phyloP scores from a whole-genome alignment of 1,140 invertebrate species.

The Caerostris darwini region DNA sequence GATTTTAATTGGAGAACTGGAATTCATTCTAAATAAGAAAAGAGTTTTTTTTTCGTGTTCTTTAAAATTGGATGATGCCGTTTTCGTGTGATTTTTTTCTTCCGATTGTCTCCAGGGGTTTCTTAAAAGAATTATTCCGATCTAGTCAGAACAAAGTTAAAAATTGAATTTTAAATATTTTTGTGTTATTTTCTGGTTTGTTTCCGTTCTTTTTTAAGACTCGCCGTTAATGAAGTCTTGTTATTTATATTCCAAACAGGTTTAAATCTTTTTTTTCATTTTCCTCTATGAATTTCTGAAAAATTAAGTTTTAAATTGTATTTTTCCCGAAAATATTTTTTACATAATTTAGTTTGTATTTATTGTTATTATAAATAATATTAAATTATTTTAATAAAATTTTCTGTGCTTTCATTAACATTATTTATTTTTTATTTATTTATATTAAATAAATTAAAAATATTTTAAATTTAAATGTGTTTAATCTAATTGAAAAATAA shows the following conservation, averaged over 20 bases:
- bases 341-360: too few relatives aligned
- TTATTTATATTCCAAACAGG: neutral
- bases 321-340: neutral
- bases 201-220: neutral
- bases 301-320: neutral
- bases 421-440: too few relatives aligned
- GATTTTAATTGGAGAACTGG: constrained; percentile 13
- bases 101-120: neutral
- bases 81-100: neutral
- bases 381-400: too few relatives aligned
- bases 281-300: neutral
- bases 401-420: too few relatives aligned
- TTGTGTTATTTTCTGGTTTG: neutral
- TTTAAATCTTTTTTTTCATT: neutral
- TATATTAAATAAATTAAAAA: too few relatives aligned
- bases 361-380: too few relatives aligned
- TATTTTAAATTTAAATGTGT: too few relatives aligned
- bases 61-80: neutral
- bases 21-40: neutral
- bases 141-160: neutral
- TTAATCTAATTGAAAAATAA: too few relatives aligned
- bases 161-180: neutral
- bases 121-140: neutral
- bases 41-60: neutral
- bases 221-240: constrained; percentile 2